Base-by-base conservation (phyloP, 2,113 vertebrate species). In the Chaetodon trifascialis region DNA sequence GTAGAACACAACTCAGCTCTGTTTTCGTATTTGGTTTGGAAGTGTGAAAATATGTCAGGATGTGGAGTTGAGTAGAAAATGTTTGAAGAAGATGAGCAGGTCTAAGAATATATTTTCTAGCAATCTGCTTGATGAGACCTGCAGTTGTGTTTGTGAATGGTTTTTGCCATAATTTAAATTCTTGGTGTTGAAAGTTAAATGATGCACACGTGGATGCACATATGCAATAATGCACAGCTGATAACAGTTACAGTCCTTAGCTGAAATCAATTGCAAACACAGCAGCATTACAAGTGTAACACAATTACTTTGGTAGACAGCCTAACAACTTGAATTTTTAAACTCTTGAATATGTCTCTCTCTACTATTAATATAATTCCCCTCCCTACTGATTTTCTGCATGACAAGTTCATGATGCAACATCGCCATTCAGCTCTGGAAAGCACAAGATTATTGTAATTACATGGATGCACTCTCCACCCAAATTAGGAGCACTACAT, bases 381-480 rank as follows among this genome's bases (percentile, higher is more conserved):
- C 59, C 63, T 76, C 68, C 55, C 47, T 75, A 54, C 65, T 70
- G 21, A 51, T 69, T 79, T 78, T 78, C 68, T 85, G 76, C 67
- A 66, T 64, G 69, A 68, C 52, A 76, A 30, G 34, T 80, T 63
- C 52, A 69, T 84, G 84, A 92, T 34, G 75, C 71, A 84, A 71
- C 80, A 80, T 86, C 74, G 72, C 76, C 62, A 69, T 82, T 84
- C 79, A 84, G 63, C 76, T 80, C 78, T 65, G 82, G 40, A 60
- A 90, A 89, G 80, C 68, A 81, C 70, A 74, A 80, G 88, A 90
- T 90, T 92, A 89, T 92, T 91, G 84, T 93, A 92, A 93, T 94
- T 94, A 93, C 80, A 91, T 76, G 89, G 88, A 86, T 89, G 78
- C n/a, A 55, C 82, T 92, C 80, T 86, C 64, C 69, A 72, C 70